These are phyloP conservation scores for Morinoia aosen DNA, from an alignment of 2,888 invertebrate species.

Conservation along the genomic window DNA sequence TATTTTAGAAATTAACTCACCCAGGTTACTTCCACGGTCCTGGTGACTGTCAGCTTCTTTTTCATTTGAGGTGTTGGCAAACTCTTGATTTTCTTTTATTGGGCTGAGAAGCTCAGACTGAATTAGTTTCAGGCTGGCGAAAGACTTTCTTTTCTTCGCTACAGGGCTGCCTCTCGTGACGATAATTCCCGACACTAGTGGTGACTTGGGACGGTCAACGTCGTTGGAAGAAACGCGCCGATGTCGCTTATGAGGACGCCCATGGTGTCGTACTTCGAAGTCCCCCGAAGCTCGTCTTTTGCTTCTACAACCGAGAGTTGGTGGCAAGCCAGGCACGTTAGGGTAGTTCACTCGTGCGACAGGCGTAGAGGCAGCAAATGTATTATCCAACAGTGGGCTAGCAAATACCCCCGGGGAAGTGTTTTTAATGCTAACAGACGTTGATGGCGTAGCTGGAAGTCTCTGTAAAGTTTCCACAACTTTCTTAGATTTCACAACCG, in stretches of 20 bases:
- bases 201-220: neutral
- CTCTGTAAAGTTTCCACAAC: neutral
- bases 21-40: neutral
- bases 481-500: neutral
- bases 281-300: conserved; percentile 32
- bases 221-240: neutral
- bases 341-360: neutral
- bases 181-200: neutral
- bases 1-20: neutral
- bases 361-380: conserved; percentile 10
- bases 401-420: neutral
- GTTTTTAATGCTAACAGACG: neutral
- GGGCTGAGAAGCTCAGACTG: conserved; percentile 39
- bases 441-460: neutral
- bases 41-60: neutral
- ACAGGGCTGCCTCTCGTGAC: neutral
- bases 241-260: conserved; percentile 7
- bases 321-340: neutral
- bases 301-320: neutral
- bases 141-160: neutral
- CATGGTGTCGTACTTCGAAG: neutral
- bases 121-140: neutral
- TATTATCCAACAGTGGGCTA: neutral
- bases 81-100: conserved; percentile 18
- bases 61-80: neutral